phyloP scores from a whole-genome alignment of 1,140 invertebrate genomes.

The Diabrotica virgifera region DNA sequence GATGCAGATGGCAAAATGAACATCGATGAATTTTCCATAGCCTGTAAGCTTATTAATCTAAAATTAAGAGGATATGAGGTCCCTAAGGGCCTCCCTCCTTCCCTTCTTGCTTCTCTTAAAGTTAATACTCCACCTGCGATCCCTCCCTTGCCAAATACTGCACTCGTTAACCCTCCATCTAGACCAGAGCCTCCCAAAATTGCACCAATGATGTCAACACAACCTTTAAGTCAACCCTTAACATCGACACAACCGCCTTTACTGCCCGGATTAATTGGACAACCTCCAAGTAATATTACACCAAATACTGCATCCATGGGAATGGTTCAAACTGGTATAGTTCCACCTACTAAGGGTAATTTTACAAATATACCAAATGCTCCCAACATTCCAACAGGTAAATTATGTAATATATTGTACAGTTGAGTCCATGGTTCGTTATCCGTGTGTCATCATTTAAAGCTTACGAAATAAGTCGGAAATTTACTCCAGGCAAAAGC shows the following conservation, averaged over 20 bases:
- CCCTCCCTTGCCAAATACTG: slow-evolving; percentile 44
- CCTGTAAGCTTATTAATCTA: slow-evolving; percentile 94
- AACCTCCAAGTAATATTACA: slow-evolving; percentile 6
- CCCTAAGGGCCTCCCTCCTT: slow-evolving; percentile 78
- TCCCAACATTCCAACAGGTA: slow-evolving; percentile 39
- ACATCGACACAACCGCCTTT: slow-evolving; percentile 17
- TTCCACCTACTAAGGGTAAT: slow-evolving; percentile 25
- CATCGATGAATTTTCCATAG: slow-evolving; percentile 94
- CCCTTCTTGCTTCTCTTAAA: slow-evolving; percentile 65
- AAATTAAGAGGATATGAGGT: slow-evolving; percentile 90
- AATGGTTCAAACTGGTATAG: slow-evolving; percentile 22
- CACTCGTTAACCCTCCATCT: slow-evolving; percentile 43
- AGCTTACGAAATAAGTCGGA: too few relatives aligned
- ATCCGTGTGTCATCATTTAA: too few relatives aligned
- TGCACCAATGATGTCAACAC: slow-evolving; percentile 10
- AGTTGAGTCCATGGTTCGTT: too few relatives aligned
- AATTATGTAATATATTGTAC: background rate
- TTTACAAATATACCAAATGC: slow-evolving; percentile 9
- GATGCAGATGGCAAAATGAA: slow-evolving; percentile 97
- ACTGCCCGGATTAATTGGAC: slow-evolving; percentile 18
- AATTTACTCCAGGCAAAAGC: too few relatives aligned
- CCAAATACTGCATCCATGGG: background rate
- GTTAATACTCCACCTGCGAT: slow-evolving; percentile 40
- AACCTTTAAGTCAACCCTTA: slow-evolving; percentile 30
- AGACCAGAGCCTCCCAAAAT: slow-evolving; percentile 51